Evolutionary conservation across 2,888 invertebrate species (phyloP).

Genomic region (Ernsta delagoae): DNA sequence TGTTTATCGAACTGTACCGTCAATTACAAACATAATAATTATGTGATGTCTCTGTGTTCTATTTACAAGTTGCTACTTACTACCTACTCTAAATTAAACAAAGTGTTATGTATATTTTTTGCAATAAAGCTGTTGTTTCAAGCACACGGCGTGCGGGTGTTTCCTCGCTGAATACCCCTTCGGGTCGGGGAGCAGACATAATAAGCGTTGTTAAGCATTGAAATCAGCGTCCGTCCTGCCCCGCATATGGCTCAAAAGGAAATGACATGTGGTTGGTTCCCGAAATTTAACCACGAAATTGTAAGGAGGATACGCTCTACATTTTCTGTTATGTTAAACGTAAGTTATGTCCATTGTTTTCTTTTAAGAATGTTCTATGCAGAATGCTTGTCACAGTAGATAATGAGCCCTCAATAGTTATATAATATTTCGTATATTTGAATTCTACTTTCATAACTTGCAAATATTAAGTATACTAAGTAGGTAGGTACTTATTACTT

Average conservation of each 20-base stretch:
- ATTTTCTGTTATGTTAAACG: no score
- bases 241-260: conserved; percentile 74
- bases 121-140: conserved; percentile 38
- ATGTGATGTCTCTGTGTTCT: not conserved
- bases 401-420: no score
- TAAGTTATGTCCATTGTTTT: no score
- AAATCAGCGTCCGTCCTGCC: conserved; percentile 53
- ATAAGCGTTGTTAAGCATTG: conserved; percentile 58
- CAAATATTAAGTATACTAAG: no score
- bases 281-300: conserved; percentile 62
- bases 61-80: not conserved
- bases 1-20: not conserved
- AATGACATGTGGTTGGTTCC: conserved; percentile 79
- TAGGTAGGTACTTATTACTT: no score
- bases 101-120: conserved; percentile 45
- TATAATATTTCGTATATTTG: no score
- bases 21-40: not conserved
- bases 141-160: conserved; percentile 33
- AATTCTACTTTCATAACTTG: no score
- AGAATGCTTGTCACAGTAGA: no score
- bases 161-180: conserved; percentile 44
- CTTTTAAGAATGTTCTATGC: no score
- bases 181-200: conserved; percentile 43
- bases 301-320: conserved; percentile 51
- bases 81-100: conserved; percentile 35